Base-by-base conservation (phyloP, 2,888 invertebrate species). In the Kryphioiulus occultus region DNA sequence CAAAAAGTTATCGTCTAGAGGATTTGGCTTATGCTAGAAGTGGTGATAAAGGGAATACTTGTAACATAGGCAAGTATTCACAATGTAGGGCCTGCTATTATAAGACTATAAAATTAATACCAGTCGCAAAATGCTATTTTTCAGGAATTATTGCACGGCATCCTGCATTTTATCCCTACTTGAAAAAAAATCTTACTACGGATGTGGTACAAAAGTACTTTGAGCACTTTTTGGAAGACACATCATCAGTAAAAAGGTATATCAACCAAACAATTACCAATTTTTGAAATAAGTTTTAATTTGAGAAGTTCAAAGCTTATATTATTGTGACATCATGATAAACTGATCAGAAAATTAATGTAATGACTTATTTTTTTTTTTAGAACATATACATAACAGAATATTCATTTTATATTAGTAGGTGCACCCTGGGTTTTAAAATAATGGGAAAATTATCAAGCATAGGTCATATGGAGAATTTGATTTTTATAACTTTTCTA, bases 21-120 rank as follows among this genome's bases (percentile, higher is more conserved):
- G 92, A 93, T 9, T 89, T 93, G 85, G 93, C 93, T 3, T 92
- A 91, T 89, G 92, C 93, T 1, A 91, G 93, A 87, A 93, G 93
- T 91, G 93, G 93, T 1, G 93, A 93, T 89, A 93, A 93, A 90
- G 93, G 93, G 26, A 91, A 93, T 89, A 91, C 90, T 82, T 91
- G 91, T 88, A 93, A 93, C 90, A 92, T 93, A 85, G 92, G 92
- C 92, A 89, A 89, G 88, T 85, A 1, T 35, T 39, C 42, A 15
- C 53, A 5, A n/a, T n/a, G n/a, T n/a, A n/a, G n/a, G n/a, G 53
- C 4, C 5, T n/a, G 4, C 19, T 9, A 53, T n/a, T n/a, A 44
- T 47, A 17, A 47, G 19, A 4, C 47, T 15, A 17, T 47, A 47
- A 47, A 47, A 15, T 0, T 53, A n/a, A n/a, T 1, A 53, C 2